Evolutionary conservation across 2,888 invertebrate species (phyloP).

Genomic region (Mesorhabditis belari): DNA sequence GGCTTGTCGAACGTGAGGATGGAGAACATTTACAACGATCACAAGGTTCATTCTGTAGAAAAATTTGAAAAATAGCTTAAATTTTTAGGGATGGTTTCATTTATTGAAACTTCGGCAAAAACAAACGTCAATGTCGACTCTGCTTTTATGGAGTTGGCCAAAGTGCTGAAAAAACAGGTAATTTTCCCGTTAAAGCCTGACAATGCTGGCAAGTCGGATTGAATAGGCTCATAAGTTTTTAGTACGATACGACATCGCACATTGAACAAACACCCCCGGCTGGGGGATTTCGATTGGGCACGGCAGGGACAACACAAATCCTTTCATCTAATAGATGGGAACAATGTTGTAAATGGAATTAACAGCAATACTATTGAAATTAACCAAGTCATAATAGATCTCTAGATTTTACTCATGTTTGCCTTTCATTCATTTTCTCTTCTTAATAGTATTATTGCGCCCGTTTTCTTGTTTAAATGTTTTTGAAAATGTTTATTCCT

Average conservation of each 20-base stretch:
- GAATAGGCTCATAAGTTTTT: conserved; percentile 3
- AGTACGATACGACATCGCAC: conserved; percentile 2
- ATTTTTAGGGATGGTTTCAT: conserved; percentile 35
- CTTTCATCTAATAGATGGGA: conserved; percentile 25
- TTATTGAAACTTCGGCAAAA: conserved; percentile 42
- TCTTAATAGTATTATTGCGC: no score
- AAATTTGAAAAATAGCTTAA: neutral
- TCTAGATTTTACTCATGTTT: no score
- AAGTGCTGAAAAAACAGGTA: conserved; percentile 67
- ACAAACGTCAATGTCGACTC: conserved; percentile 81
- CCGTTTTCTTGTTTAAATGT: no score
- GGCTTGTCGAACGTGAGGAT: conserved; percentile 78
- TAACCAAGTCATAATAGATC: no score
- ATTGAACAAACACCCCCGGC: conserved; percentile 11
- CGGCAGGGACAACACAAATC: conserved; percentile 27
- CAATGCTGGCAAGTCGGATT: no score
- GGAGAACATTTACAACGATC: conserved; percentile 67
- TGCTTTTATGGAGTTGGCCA: conserved; percentile 76
- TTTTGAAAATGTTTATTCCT: no score
- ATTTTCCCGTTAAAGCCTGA: no score
- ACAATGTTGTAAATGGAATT: conserved; percentile 20
- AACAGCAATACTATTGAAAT: no score
- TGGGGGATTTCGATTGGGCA: conserved; percentile 24
- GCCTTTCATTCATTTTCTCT: no score
- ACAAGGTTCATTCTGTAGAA: conserved; percentile 13